Base-by-base conservation (phyloP, 2,797 vertebrate genomes). In the Gobionotothen gibberifrons region DNA sequence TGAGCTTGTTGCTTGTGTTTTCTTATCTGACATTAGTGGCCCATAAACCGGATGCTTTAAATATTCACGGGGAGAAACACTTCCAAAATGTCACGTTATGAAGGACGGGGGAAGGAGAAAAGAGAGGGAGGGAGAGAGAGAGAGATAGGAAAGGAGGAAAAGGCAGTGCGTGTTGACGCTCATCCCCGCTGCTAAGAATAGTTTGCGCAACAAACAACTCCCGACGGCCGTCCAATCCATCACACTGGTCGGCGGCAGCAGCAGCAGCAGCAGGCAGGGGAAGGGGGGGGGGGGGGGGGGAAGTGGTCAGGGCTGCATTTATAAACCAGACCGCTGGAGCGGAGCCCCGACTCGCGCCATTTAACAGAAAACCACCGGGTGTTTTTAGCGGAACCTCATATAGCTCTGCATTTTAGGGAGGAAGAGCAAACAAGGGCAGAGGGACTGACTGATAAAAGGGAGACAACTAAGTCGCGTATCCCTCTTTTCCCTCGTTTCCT, bases 121-220 rank as follows among this genome's bases (percentile, higher is more conserved):
- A 47, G 39, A 12, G 26, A 11, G 52, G 29, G 36, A 54, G 67
- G 55, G 58, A 63, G 62, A 5, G 21, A 40, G 60, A 14, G 54
- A 6, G 79, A 43, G 73, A 65, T 32, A 43, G 77, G 43, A 56
- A 29, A 22, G 58, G 72, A 72, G 64, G 67, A 44, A 64, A 68
- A 76, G 60, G 73, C 79, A 22, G 69, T 10, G 48, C 3, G 43
- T 65, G 87, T 82, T 83, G 78, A 92, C 92, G 88, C 91, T 90
- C 90, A 89, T 86, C 84, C 81, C 72, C 72, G 76, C 78, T 86
- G 85, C 90, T 92, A 92, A 94, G 91, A 93, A 93, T 92, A 93
- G 89, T 92, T 90, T 91, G 90, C 67, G 88, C 88, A 92, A 93
- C 92, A 90, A 94, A 93, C 90, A 92, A 87, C 87, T 87, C 90